A percentile compares a stretch with the other conserved stretches of the same genome.
These are phyloP conservation scores for Drosophila peninsularis DNA, from an alignment of 2,888 invertebrate species.

Conservation along the genomic window DNA sequence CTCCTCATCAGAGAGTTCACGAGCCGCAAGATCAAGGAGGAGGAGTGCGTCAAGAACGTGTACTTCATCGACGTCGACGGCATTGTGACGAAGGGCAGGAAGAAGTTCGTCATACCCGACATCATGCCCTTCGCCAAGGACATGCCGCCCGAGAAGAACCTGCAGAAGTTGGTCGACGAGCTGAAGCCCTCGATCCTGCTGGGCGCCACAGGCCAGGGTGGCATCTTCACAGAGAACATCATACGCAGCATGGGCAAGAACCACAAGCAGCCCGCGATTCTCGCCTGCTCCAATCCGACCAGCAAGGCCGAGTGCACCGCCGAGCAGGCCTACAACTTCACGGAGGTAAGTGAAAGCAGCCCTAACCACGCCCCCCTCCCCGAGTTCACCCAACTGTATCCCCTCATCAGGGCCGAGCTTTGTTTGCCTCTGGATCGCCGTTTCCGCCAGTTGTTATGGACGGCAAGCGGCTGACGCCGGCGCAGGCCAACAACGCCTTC, in stretches of 20 bases:
- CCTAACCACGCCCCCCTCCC: no score
- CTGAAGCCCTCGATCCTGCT: slow-evolving; percentile 60
- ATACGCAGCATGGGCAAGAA: slow-evolving; percentile 40
- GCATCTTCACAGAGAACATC: slow-evolving; percentile 54
- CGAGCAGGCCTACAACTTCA: slow-evolving; percentile 60
- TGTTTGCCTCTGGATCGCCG: slow-evolving; percentile 63
- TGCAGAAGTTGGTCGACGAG: slow-evolving; percentile 34
- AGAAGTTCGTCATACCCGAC: not conserved
- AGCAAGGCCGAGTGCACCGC: slow-evolving; percentile 64
- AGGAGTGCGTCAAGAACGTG: slow-evolving; percentile 33
- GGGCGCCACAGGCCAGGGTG: slow-evolving; percentile 58
- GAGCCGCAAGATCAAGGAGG: slow-evolving; percentile 11
- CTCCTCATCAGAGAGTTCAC: slow-evolving; percentile 42
- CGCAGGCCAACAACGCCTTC: slow-evolving; percentile 67
- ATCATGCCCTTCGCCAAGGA: slow-evolving; percentile 44
- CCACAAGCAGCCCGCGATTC: slow-evolving; percentile 56
- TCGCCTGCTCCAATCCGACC: slow-evolving; percentile 71
- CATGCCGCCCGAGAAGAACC: not conserved
- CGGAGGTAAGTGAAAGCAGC: slow-evolving; percentile 43
- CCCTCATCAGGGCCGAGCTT: slow-evolving; percentile 54
- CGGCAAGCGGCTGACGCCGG: slow-evolving; percentile 52
- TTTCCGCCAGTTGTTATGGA: slow-evolving; percentile 62
- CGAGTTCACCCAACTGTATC: no score
- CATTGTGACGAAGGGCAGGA: slow-evolving; percentile 23
- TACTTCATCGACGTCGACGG: slow-evolving; percentile 54